Evolutionary conservation across 1,140 invertebrate genomes (phyloP), one percentile per base, ranked within the genome.

Genomic region (Ceratosolen solmsi): DNA sequence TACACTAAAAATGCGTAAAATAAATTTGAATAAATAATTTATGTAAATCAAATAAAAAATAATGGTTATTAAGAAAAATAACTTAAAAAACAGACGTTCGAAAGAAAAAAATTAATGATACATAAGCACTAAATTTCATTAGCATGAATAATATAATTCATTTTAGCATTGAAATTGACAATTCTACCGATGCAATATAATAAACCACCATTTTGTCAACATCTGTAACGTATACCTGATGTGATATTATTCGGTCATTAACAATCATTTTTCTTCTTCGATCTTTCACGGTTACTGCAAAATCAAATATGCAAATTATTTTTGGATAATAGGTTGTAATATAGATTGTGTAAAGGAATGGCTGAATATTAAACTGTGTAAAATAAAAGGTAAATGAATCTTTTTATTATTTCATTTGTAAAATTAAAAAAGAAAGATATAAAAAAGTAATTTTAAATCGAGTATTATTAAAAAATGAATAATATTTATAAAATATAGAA

Each of bases 171-270:
- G 15, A 30, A 51, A 65, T 68, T 25, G 60, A 4, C n/a, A 78
- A 78, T 68, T 68, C 46, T 27, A 76, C 38, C 15, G 25, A 0
- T 76, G 58, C 20, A 33, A 76, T 38, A 76, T 30, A 74, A 74
- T 33, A 76, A n/a, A 36, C 60, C 27, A 60, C 46, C 11, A 9
- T 54, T n/a, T 5, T 8, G 3, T 2, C 60, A 8, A 63, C n/a
- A 76, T n/a, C 4, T 22, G n/a, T 20, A 33, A 8, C 7, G 17
- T n/a, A 60, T 7, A 49, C n/a, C 38, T 46, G 74, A 63, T 30
- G 36, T n/a, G 36, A 63, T 63, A 77, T 77, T 65, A 41, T 65
- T 77, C 38, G 60, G 5, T n/a, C 4, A 77, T 33, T 49, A 30
- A 33, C 46, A 78, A 51, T 65, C 56, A 20, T 63, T 76, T 75